phyloP scores from a whole-genome alignment of 2,113 vertebrate genomes.

The Otis tarda region DNA sequence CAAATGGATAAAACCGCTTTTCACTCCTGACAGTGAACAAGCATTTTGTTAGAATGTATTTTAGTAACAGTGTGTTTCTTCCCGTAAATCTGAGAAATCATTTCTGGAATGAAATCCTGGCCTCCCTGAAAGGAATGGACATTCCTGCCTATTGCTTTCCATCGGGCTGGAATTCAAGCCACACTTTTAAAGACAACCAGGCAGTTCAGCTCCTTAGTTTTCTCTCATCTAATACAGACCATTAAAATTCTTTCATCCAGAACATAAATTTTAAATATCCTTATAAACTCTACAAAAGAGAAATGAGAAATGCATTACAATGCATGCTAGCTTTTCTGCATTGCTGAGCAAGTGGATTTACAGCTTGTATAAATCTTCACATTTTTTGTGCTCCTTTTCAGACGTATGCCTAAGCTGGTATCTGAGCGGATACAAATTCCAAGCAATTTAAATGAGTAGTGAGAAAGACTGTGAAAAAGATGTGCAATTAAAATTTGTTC shows the following conservation, averaged over 20 bases:
- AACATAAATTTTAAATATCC: neutral
- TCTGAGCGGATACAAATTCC: neutral
- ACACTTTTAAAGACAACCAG: neutral
- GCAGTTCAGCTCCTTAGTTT: neutral
- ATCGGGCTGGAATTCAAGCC: neutral
- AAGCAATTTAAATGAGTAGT: neutral
- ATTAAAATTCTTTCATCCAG: neutral
- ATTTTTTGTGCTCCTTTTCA: neutral
- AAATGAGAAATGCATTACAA: neutral
- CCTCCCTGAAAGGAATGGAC: neutral
- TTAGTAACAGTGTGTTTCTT: neutral
- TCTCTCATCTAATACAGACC: neutral
- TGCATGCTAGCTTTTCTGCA: neutral
- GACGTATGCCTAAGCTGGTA: neutral
- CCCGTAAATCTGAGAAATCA: neutral
- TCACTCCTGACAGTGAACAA: neutral
- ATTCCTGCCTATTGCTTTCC: neutral
- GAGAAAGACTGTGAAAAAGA: neutral
- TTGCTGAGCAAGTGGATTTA: conserved; percentile 25
- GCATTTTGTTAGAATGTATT: neutral
- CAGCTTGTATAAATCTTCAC: neutral
- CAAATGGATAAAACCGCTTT: neutral
- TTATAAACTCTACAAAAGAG: neutral
- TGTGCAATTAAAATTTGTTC: conserved; percentile 12
- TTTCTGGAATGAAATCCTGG: neutral